Evolutionary conservation across 1,140 invertebrate species (phyloP), one percentile per base, ranked within the genome.

Genomic region (Aporrectodea caliginosa): DNA sequence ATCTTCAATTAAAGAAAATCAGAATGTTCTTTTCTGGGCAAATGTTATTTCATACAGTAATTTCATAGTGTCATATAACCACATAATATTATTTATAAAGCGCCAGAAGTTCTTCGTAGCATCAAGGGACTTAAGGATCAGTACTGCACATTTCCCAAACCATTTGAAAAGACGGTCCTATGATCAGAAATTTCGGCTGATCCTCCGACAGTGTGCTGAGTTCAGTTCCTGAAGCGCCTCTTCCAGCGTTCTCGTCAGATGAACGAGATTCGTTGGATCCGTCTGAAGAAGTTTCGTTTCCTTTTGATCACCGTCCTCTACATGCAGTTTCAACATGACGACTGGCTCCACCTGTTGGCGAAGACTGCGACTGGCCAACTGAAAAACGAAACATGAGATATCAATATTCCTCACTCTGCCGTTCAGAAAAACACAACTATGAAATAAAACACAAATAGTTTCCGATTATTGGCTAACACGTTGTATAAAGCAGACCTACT

Each of bases 231-330:
- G 87, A 32, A 93, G 83, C 72, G 92, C 92, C 79, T 89, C 86
- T 82, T 92, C 92, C 73, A 93, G 84, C 78, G 90, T 89, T 84
- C 91, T 89, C 2, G 90, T 88, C 75, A 92, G 84, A 81, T 92
- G 90, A 27, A 90, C 72, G 72, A 93, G 86, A 87, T 92, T 92
- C n/a, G 87, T 89, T 35, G 90, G 90, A 86, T 92, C 91, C 16
- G 91, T 91, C 88, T 92, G 91, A 75, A 92, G 80, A 12, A 90
- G 78, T 43, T 89, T 77, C 82, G 90, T 89, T 75, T 90, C 84
- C 69, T 77, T 79, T 70, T 83, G 73, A 16, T 80, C 84, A 22
- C 78, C 80, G 70, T 86, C 84, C 83, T 90, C 89, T 69, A 91
- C 82, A 43, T 88, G 85, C 1, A 92, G 85, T 84, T 92, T 90